A percentile compares a stretch with the other conserved stretches of the same genome.
phyloP scores from a whole-genome alignment of 2,113 vertebrate species.

The Campylomormyrus tamandua region DNA sequence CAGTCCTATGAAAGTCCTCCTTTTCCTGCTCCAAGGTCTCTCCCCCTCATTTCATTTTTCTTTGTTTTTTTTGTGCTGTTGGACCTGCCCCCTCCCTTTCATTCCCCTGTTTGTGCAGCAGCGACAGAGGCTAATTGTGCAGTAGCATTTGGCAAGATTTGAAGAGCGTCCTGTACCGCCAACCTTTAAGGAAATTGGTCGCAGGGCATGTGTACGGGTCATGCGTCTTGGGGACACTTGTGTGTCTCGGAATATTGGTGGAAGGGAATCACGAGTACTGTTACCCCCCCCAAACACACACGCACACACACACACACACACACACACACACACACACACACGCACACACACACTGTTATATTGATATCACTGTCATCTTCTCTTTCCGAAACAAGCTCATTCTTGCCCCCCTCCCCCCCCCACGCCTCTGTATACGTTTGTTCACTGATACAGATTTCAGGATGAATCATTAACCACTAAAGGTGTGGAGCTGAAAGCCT shows the following conservation, averaged over 20 bases:
- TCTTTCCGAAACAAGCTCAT: not conserved
- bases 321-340: not conserved
- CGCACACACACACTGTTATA: not conserved
- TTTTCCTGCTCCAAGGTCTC: not conserved
- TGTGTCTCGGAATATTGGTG: not conserved
- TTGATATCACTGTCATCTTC: not conserved
- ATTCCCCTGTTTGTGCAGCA: not conserved
- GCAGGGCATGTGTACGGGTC: not conserved
- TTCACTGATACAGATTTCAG: not conserved
- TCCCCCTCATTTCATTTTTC: not conserved
- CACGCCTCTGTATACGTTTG: not conserved
- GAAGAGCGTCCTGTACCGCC: not conserved
- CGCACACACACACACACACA: no score
- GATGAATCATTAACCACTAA: slow-evolving; percentile 7
- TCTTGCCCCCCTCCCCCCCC: not conserved
- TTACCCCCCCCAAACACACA: not conserved
- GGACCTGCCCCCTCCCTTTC: not conserved
- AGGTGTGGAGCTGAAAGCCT: not conserved
- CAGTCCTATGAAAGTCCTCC: not conserved
- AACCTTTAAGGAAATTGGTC: not conserved
- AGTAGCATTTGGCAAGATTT: not conserved
- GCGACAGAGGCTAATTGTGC: not conserved
- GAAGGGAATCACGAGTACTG: not conserved
- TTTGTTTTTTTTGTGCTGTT: not conserved
- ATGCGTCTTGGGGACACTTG: not conserved